Base-by-base conservation (phyloP, 2,113 vertebrate genomes). In the Morphnarchus princeps region DNA sequence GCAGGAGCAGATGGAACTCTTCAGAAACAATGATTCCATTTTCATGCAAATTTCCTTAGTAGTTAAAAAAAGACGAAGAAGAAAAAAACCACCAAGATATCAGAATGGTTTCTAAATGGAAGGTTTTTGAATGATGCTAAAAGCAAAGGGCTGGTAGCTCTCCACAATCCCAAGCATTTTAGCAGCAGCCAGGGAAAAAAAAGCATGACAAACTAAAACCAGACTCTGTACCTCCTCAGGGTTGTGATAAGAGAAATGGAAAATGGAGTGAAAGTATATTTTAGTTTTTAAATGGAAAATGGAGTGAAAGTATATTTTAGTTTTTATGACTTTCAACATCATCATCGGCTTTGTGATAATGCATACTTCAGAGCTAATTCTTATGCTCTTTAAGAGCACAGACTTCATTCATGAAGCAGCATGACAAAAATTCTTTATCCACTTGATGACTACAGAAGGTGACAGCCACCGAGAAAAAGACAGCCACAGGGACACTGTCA, bases 1-100 rank as follows among this genome's bases (percentile, higher is more conserved):
- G 97, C 93, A 86, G 96, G 96, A 97, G 97, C 97, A 97, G 97
- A 97, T 97, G 97, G 97, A 97, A 97, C 97, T 97, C 97, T 96
- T 96, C 96, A 96, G 97, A 97, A 97, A 97, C 97, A 97, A 97
- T 97, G 93, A 95, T 95, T 93, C 97, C 90, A 97, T 97, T 97
- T 97, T 97, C 91, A 97, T 97, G 97, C 94, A 97, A 97, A 97
- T 97, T 88, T 96, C 95, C 95, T 96, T 88, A 85, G 96, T 94
- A 96, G 95, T 97, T 94, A 96, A 97, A 96, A 97, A 96, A 97
- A 96, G 92, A 95, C 59, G 57, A 94, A n/a, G 70, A 90, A 95
- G 81, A 73, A 89, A 94, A 97, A 89, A 70, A 20, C 4, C 91
- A 97, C 89, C 78, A 82, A 95, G 89, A 97, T 97, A 97, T 97